A percentile compares a stretch with the other conserved stretches of the same genome.
phyloP scores from a whole-genome alignment of 2,888 invertebrate species.

The Hybos culiciformis region DNA sequence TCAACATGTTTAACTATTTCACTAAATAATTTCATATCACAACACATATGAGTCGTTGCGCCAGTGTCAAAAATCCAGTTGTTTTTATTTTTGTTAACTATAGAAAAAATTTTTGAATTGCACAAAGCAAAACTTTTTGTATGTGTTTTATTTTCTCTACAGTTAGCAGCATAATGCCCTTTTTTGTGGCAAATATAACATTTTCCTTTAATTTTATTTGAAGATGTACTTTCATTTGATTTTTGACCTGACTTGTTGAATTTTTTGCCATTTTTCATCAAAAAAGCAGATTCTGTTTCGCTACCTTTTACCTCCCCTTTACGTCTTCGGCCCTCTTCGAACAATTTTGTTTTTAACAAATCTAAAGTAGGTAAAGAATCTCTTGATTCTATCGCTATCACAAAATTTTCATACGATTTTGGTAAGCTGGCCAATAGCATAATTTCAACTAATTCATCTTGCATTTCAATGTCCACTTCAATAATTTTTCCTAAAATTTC shows the following conservation, averaged over 20 bases:
- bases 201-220: neutral
- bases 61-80: neutral
- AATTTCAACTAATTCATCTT: neutral
- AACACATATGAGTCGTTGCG: neutral
- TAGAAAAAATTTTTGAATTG: too few relatives aligned
- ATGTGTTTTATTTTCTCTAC: too few relatives aligned
- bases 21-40: neutral
- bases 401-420: neutral
- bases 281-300: neutral
- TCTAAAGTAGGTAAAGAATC: neutral
- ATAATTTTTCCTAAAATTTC: neutral
- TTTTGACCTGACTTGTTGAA: neutral
- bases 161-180: neutral
- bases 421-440: neutral
- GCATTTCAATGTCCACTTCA: neutral
- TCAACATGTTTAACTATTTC: too few relatives aligned
- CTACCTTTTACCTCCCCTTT: neutral
- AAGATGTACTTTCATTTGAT: too few relatives aligned
- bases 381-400: neutral
- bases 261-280: too few relatives aligned
- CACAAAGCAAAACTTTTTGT: neutral
- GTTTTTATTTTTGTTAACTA: neutral
- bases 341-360: neutral
- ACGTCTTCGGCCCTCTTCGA: neutral
- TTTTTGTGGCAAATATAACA: neutral